Evolutionary conservation across 2,113 vertebrate genomes (phyloP), one percentile per base, ranked within the genome.

Genomic region (Rhinoderma darwinii): DNA sequence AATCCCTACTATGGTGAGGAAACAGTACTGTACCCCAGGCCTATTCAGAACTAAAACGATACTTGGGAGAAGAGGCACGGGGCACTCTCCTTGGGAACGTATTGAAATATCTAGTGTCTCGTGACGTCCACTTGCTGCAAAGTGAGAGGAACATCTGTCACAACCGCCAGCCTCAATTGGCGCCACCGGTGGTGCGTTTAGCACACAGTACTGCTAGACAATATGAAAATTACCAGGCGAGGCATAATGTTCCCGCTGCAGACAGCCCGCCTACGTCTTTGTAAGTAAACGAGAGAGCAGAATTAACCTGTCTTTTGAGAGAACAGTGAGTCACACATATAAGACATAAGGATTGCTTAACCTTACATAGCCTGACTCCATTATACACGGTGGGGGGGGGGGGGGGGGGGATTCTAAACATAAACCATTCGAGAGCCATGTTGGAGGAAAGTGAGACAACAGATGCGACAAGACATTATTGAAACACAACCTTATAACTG

Each of bases 281-380:
- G 77, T 77, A 73, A 56, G 47, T 70, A 86, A 81, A 81, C 66
- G 84, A 70, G 47, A 25, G 47, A 86, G 77, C 84, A 73, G 77
- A 81, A 86, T 86, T 82, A 86, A 86, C 85, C 77, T 86, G 85
- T 86, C 85, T 86, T 59, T 80, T 22, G 66, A 81, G 50, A 86
- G 85, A 86, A 86, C 77, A 86, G 77, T 73, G 85, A 81, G 77
- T 86, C 85, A 86, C 63, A 35, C 39, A 17, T 43, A 54, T 32
- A 80, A 86, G 84, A 80, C 35, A 70, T 54, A 37, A 50, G 77
- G 47, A 86, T 47, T 35, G 54, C 73, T 63, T 86, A 86, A 80
- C 85, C 85, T 82, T 66, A 82, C 15, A 74, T 74, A 81, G 77
- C 85, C 85, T 32, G 66, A 73, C 79, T 61, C 22, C 39, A 82